Evolutionary conservation across 2,797 vertebrate species (phyloP).

Genomic region (Prionace glauca): DNA sequence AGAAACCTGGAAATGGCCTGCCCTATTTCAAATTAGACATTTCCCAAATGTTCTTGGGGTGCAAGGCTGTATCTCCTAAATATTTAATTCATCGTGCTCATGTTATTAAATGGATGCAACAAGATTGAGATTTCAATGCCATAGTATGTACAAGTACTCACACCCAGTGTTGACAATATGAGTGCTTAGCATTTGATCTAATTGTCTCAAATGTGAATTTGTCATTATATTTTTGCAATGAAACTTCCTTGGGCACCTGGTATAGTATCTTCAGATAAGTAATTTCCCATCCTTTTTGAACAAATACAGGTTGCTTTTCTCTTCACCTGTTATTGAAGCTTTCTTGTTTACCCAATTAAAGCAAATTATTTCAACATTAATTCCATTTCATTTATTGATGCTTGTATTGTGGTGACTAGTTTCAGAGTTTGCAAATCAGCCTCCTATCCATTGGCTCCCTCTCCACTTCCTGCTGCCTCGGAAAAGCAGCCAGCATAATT

Average conservation of each 20-base stretch:
- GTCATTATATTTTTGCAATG: not conserved
- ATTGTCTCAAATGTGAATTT: not conserved
- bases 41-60: not conserved
- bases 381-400: not conserved
- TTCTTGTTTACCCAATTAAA: not conserved
- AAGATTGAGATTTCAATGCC: too few species aligned
- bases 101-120: too few species aligned
- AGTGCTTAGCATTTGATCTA: not conserved
- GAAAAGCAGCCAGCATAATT: too few species aligned
- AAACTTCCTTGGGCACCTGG: not conserved
- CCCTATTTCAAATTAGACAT: not conserved
- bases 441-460: too few species aligned
- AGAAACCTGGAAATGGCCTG: not conserved
- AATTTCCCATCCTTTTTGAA: not conserved
- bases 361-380: not conserved
- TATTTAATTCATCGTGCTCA: not conserved
- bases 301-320: not conserved
- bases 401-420: not conserved
- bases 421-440: not conserved
- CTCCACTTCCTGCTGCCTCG: too few species aligned
- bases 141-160: not conserved
- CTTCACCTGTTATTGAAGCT: not conserved
- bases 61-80: not conserved
- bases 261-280: not conserved
- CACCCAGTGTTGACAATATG: not conserved